Evolutionary conservation across 2,888 invertebrate genomes (phyloP).

Genomic region (Apamea anceps): DNA sequence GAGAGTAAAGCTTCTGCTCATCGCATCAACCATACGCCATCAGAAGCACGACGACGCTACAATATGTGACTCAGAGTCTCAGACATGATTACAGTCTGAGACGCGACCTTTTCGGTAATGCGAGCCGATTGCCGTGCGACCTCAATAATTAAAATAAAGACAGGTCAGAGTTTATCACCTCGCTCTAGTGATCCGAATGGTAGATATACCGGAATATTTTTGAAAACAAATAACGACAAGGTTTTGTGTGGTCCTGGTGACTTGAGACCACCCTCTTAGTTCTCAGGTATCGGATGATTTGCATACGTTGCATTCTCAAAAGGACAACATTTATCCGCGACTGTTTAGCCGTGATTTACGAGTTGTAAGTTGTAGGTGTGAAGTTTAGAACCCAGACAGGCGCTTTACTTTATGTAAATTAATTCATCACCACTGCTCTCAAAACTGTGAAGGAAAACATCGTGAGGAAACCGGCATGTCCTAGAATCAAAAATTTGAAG

Average conservation of each 20-base stretch:
- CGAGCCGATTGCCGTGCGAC: constrained; percentile 62
- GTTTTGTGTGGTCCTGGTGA: neutral
- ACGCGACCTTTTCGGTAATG: constrained; percentile 71
- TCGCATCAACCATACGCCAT: constrained; percentile 24
- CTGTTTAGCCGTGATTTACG: too few species aligned
- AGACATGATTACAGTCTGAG: constrained; percentile 71
- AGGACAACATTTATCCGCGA: neutral
- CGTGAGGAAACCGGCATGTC: too few species aligned
- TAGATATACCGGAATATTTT: neutral
- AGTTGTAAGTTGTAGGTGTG: too few species aligned
- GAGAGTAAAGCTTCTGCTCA: neutral
- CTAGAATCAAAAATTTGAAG: too few species aligned
- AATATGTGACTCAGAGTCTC: constrained; percentile 76
- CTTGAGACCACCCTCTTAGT: neutral
- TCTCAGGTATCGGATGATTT: neutral
- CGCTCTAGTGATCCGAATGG: constrained; percentile 38
- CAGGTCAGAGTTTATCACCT: constrained; percentile 57
- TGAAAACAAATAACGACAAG: neutral
- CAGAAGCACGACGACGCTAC: constrained; percentile 62
- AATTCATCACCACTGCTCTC: too few species aligned
- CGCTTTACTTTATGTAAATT: too few species aligned
- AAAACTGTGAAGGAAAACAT: too few species aligned
- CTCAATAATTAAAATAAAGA: constrained; percentile 59
- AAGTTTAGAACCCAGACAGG: too few species aligned
- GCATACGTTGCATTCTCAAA: neutral